These are phyloP conservation scores for Callipepla squamata DNA, from an alignment of 2,113 vertebrate species.

Conservation along the genomic window DNA sequence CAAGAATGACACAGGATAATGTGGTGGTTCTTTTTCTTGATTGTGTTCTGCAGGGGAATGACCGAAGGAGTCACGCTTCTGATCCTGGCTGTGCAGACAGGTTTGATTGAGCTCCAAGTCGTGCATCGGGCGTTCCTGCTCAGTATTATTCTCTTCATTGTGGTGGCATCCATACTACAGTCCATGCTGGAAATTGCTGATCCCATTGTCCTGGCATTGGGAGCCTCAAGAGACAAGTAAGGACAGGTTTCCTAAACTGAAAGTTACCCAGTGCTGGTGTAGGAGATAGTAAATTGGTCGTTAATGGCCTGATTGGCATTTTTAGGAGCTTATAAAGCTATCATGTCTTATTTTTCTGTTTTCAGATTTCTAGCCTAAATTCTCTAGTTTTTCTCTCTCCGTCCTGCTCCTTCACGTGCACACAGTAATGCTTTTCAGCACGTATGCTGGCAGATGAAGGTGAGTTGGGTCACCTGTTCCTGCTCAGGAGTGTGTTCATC, in stretches of 20 bases:
- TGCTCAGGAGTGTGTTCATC: neutral
- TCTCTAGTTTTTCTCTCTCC: neutral
- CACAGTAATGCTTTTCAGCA: neutral
- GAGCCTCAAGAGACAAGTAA: conserved; percentile 97
- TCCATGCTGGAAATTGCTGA: conserved; percentile 99
- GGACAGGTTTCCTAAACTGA: conserved; percentile 31
- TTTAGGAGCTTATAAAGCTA: conserved; percentile 36
- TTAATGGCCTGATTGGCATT: neutral
- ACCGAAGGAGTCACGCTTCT: conserved; percentile 95
- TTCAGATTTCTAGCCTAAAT: neutral
- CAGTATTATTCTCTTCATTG: conserved; percentile 98
- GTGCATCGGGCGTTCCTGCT: conserved; percentile 97
- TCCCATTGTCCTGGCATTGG: conserved; percentile 94
- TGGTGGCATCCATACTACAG: conserved; percentile 97
- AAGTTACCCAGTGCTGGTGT: conserved; percentile 29
- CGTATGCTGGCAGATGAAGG: neutral
- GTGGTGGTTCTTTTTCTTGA: neutral
- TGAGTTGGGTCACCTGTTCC: neutral
- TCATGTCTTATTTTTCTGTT: neutral
- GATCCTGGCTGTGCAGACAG: conserved; percentile 96
- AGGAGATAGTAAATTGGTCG: conserved; percentile 10
- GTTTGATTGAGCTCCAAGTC: conserved; percentile 96
- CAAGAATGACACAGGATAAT: neutral
- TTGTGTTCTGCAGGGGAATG: conserved; percentile 87
- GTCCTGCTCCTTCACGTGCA: neutral